These are phyloP conservation scores for Sorex fumeus DNA, from an alignment of 2,113 vertebrate genomes.

Conservation along the genomic window DNA sequence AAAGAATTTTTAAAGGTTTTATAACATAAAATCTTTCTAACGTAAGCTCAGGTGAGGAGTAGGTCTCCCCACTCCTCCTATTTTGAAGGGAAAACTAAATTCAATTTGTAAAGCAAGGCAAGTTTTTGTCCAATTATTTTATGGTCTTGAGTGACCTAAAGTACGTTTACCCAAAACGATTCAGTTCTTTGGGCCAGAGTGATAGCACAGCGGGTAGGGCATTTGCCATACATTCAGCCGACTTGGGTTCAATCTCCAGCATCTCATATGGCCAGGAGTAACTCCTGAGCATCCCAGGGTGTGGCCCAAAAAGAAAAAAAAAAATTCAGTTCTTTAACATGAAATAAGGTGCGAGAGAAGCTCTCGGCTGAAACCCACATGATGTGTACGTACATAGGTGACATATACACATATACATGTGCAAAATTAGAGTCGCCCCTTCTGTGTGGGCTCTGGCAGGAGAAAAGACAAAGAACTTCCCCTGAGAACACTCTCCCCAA, in stretches of 20 bases:
- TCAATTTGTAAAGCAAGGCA: conserved; percentile 53
- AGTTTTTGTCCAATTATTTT: conserved; percentile 4
- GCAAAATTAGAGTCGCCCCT: background rate
- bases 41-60: background rate
- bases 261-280: too few species aligned
- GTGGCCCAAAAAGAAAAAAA: too few species aligned
- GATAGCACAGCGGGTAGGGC: too few species aligned
- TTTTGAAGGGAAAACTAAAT: conserved; percentile 18
- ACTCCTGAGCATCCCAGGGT: too few species aligned
- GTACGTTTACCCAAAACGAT: background rate
- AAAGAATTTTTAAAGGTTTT: too few species aligned
- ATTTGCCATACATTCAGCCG: too few species aligned
- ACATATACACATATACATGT: background rate
- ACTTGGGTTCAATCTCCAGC: too few species aligned
- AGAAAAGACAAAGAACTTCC: background rate
- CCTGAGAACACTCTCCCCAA: background rate
- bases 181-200: too few species aligned
- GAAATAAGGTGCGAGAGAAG: background rate
- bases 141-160: conserved; percentile 10
- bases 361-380: background rate
- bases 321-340: conserved; percentile 14
- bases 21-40: background rate
- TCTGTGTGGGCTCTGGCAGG: background rate
- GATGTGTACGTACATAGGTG: too few species aligned
- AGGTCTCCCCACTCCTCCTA: background rate